Conservation (phyloP, 2,113 vertebrate genomes). For the Paradisaea rubra region DNA sequence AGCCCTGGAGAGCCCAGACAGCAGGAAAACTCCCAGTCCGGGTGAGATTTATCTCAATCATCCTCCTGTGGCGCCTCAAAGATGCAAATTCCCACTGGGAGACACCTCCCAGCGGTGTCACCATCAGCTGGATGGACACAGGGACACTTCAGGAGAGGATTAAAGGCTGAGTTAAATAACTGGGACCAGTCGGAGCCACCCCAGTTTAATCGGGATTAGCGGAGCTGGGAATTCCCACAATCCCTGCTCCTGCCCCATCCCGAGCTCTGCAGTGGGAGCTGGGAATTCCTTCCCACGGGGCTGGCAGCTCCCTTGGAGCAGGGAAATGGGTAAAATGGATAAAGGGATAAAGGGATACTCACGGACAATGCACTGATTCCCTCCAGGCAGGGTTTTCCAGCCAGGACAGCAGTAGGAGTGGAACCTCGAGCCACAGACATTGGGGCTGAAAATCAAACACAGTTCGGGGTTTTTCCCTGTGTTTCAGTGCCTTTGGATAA, state of each 20-base stretch:
- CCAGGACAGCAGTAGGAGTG: conserved; percentile 98
- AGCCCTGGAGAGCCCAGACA: background rate
- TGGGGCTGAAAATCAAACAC: conserved; percentile 78
- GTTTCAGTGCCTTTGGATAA: background rate
- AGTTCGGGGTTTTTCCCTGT: background rate
- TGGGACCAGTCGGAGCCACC: background rate
- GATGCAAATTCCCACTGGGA: background rate
- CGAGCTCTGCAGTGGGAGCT: background rate
- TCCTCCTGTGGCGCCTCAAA: background rate
- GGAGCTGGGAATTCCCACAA: background rate
- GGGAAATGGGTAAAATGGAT: background rate
- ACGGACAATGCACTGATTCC: conserved; percentile 99
- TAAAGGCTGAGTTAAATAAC: background rate
- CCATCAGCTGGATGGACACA: background rate
- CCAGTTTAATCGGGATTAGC: background rate
- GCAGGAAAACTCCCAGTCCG: background rate
- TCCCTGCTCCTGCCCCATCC: background rate
- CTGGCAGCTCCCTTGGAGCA: background rate
- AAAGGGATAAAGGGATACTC: conserved; percentile 65
- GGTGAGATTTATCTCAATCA: background rate
- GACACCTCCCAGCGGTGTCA: no score
- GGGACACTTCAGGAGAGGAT: background rate
- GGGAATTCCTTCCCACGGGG: background rate
- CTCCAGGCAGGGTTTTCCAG: conserved; percentile 95
- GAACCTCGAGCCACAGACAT: conserved; percentile 96